Conservation (phyloP, 2,888 invertebrate genomes). For the Tipula confusa region DNA sequence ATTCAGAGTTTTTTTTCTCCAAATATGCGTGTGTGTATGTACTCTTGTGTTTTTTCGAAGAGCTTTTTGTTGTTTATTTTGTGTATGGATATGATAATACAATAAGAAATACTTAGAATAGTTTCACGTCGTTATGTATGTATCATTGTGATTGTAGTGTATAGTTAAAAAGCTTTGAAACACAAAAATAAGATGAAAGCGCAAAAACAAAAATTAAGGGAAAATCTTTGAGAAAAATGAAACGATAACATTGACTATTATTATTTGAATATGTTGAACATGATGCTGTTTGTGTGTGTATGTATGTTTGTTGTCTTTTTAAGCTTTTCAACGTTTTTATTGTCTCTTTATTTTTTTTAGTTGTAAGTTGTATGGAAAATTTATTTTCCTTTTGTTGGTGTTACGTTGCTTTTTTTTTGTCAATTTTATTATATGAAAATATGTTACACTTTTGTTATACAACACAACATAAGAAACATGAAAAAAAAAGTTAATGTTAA, state of each 20-base stretch:
- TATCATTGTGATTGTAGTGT: neutral
- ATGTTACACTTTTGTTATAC: slow-evolving; percentile 25
- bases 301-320: slow-evolving; percentile 25
- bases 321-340: neutral
- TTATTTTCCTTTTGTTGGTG: neutral
- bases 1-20: neutral
- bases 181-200: neutral
- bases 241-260: slow-evolving; percentile 16
- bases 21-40: neutral
- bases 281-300: slow-evolving; percentile 8
- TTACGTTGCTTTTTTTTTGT: neutral
- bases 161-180: neutral
- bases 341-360: neutral
- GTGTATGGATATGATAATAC: neutral
- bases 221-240: slow-evolving; percentile 1
- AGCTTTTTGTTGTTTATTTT: neutral
- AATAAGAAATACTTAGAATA: slow-evolving; percentile 12
- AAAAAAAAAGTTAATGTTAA: neutral
- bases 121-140: neutral
- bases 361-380: neutral
- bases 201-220: neutral
- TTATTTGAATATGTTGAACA: slow-evolving; percentile 20
- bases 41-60: neutral
- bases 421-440: slow-evolving; percentile 4
- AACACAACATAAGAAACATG: neutral